These are phyloP conservation scores for Prionailurus viverrinus DNA, from an alignment of 2,113 vertebrate genomes.

Conservation along the genomic window DNA sequence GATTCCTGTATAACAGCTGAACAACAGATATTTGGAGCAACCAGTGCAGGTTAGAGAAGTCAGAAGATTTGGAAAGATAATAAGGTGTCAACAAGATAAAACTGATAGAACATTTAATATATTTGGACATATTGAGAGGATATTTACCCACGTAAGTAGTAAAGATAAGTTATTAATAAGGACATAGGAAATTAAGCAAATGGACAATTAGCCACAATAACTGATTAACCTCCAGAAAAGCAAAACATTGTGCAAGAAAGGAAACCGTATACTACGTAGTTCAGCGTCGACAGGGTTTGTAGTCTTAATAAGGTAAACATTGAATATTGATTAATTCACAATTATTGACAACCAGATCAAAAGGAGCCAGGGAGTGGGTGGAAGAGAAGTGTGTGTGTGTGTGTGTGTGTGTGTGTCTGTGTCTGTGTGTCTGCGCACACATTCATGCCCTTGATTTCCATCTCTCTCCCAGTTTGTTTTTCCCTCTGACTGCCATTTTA, in stretches of 20 bases:
- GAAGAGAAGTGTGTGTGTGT: neutral
- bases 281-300: neutral
- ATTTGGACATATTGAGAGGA: too few relatives aligned
- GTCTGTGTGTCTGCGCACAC: too few relatives aligned
- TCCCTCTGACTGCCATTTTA: slow-evolving; percentile 13
- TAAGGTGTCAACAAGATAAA: neutral
- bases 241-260: slow-evolving; percentile 12
- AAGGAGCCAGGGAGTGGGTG: neutral
- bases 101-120: neutral
- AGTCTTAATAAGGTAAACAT: neutral
- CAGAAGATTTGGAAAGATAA: neutral
- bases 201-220: neutral
- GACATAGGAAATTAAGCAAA: neutral
- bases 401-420: neutral
- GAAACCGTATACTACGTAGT: neutral
- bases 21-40: neutral
- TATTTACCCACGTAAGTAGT: neutral
- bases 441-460: neutral
- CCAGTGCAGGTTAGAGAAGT: neutral
- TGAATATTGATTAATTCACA: neutral
- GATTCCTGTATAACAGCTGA: neutral
- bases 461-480: neutral
- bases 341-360: neutral
- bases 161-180: neutral
- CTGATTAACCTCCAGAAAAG: neutral